A percentile compares a stretch with the other conserved stretches of the same genome.
Conservation (phyloP, 2,888 invertebrate genomes). For the Sesia apiformis region DNA sequence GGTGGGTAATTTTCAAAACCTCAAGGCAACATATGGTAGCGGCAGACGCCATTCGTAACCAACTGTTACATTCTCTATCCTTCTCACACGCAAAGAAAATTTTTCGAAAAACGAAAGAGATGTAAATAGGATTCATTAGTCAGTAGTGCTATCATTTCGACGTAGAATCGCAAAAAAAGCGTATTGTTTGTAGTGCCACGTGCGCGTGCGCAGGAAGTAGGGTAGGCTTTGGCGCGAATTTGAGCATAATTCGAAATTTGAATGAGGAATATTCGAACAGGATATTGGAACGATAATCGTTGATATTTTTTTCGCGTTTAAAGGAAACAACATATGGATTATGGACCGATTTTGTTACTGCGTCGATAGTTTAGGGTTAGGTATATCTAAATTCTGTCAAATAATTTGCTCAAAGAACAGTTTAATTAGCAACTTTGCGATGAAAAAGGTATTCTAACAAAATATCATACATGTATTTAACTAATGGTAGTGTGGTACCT, state of each 20-base stretch:
- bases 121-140: constrained; percentile 53
- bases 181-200: constrained; percentile 59
- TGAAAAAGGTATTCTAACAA: no score
- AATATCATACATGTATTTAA: no score
- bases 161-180: constrained; percentile 61
- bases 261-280: constrained; percentile 46
- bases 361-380: not conserved
- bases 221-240: constrained; percentile 68
- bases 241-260: constrained; percentile 50
- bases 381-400: no score
- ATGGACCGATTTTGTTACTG: constrained; percentile 19
- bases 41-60: constrained; percentile 66
- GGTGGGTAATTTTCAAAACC: constrained; percentile 66
- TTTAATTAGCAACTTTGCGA: no score
- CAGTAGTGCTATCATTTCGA: constrained; percentile 64
- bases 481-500: no score
- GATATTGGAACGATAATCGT: constrained; percentile 65
- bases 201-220: constrained; percentile 50
- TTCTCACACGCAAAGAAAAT: constrained; percentile 19
- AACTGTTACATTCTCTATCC: constrained; percentile 55
- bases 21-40: constrained; percentile 67
- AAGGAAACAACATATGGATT: constrained; percentile 59
- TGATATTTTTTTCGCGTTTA: constrained; percentile 12
- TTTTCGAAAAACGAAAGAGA: constrained; percentile 29
- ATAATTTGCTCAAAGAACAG: no score